phyloP scores from a whole-genome alignment of 2,797 vertebrate species.

The Calcarius lapponicus region DNA sequence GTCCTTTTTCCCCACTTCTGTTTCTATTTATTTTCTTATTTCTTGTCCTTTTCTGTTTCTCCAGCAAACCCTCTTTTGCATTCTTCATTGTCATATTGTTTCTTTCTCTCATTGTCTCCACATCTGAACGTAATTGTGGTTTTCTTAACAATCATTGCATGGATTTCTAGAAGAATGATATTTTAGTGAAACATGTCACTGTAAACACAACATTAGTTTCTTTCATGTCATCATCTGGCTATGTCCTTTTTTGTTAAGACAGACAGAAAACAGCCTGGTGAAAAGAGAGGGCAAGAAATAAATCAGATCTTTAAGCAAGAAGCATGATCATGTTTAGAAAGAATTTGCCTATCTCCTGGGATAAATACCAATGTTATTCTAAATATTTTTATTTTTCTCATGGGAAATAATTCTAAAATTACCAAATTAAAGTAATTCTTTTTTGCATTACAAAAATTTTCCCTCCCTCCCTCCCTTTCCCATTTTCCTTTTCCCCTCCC shows the following conservation, averaged over 20 bases:
- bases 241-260: not conserved
- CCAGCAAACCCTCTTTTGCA: not conserved
- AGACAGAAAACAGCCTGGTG: not conserved
- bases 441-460: not conserved
- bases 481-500: not conserved
- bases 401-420: not conserved
- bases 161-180: not conserved
- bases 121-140: not conserved
- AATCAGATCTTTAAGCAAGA: not conserved
- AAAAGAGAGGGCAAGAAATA: not conserved
- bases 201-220: not conserved
- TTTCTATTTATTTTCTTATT: not conserved
- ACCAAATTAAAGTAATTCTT: not conserved
- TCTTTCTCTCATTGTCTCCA: not conserved
- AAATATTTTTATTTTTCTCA: not conserved
- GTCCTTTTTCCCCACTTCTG: not conserved
- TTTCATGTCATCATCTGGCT: not conserved
- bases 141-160: not conserved
- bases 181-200: not conserved
- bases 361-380: not conserved
- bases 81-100: not conserved
- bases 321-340: not conserved
- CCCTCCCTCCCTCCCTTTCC: rapidly evolving
- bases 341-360: not conserved
- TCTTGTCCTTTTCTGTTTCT: not conserved